Evolutionary conservation across 2,113 vertebrate genomes (phyloP).

Genomic region (Pyrgilauda ruficollis): DNA sequence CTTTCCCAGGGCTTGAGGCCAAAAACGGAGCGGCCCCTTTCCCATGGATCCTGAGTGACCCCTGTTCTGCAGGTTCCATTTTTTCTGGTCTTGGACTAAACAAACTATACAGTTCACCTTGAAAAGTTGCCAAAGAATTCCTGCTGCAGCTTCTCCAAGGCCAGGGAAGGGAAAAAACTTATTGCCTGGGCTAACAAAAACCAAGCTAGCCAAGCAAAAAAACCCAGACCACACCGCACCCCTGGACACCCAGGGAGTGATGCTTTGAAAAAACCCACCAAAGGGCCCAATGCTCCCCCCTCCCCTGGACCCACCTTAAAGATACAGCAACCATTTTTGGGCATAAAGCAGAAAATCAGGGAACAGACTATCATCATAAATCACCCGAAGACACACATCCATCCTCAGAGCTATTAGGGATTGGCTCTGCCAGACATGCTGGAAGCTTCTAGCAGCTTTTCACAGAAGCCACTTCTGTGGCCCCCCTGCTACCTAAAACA

Average conservation of each 20-base stretch:
- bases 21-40: accelerated
- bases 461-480: no score
- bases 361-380: not conserved
- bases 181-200: not conserved
- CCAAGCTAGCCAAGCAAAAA: not conserved
- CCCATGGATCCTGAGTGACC: accelerated
- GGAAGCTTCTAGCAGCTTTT: no score
- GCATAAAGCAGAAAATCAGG: not conserved
- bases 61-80: not conserved
- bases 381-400: no score
- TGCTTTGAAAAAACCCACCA: not conserved
- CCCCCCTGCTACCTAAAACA: no score
- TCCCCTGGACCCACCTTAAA: not conserved
- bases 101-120: not conserved
- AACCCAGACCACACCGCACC: not conserved
- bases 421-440: no score
- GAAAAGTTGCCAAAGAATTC: not conserved
- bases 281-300: no score
- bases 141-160: not conserved
- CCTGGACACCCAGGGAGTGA: not conserved
- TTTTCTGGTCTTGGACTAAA: not conserved
- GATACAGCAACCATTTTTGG: not conserved
- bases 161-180: not conserved
- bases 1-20: no score
- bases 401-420: no score